Conservation (phyloP, 2,113 vertebrate species). For the Hylia prasina region DNA sequence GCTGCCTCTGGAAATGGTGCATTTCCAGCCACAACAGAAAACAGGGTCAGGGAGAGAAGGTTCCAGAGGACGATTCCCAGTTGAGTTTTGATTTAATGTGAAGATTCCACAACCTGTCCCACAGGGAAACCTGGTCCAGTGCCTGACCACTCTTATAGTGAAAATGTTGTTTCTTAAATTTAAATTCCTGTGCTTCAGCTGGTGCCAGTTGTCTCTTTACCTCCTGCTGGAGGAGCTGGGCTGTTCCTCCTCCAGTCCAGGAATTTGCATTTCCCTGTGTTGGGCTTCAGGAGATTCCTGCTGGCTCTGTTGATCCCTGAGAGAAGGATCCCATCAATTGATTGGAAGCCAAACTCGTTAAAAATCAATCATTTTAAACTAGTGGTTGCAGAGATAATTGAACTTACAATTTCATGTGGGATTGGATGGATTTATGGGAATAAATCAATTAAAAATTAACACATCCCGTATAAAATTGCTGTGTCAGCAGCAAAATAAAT, state of each 20-base stretch:
- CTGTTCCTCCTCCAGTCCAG: background rate
- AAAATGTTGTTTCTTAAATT: background rate
- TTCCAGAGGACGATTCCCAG: accelerated
- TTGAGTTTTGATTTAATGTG: background rate
- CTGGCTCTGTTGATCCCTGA: accelerated
- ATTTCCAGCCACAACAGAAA: background rate
- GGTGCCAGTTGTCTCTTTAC: background rate
- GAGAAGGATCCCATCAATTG: background rate
- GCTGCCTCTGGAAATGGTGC: background rate
- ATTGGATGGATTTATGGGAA: background rate
- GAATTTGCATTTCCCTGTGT: background rate
- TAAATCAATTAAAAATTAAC: background rate
- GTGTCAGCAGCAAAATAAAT: background rate
- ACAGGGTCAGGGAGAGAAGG: background rate
- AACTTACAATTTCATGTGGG: background rate
- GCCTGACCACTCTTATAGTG: background rate
- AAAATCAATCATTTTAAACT: background rate
- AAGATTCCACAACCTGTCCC: background rate
- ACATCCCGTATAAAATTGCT: background rate
- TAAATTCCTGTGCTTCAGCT: background rate
- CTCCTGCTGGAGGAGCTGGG: background rate
- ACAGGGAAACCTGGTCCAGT: background rate
- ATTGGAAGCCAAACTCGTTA: background rate
- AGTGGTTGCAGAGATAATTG: background rate
- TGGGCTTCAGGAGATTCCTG: background rate